These are phyloP conservation scores for Coreoperca whiteheadi DNA, from an alignment of 2,113 vertebrate species.

Conservation along the genomic window DNA sequence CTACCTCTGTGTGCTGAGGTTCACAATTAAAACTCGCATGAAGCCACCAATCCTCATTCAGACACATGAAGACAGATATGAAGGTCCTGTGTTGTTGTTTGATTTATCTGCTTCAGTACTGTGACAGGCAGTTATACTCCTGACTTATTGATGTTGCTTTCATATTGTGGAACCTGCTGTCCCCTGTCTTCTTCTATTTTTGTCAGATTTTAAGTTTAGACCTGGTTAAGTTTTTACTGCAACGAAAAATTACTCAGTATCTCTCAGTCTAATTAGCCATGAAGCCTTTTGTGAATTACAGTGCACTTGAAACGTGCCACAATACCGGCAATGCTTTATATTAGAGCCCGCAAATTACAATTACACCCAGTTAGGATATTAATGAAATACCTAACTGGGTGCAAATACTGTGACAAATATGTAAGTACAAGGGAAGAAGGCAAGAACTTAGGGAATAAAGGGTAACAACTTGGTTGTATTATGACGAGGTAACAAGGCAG, in stretches of 20 bases:
- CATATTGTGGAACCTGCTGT: conserved; percentile 40
- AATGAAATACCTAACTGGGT: not conserved
- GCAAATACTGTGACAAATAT: not conserved
- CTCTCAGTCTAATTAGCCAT: conserved; percentile 4
- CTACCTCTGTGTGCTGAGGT: not conserved
- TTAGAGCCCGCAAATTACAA: not conserved
- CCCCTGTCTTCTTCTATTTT: conserved; percentile 24
- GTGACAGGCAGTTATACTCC: conserved; percentile 13
- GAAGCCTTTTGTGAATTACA: conserved; percentile 8
- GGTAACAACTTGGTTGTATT: not conserved
- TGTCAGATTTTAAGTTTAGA: conserved; percentile 32
- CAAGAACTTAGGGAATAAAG: not conserved
- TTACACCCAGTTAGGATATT: too few species aligned
- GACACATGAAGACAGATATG: not conserved
- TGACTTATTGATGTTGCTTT: conserved; percentile 66
- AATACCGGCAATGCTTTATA: not conserved
- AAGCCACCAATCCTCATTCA: not conserved
- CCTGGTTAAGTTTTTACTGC: not conserved
- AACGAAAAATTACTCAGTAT: not conserved
- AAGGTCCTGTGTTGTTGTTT: not conserved
- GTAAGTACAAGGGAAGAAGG: not conserved
- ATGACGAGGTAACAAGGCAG: not conserved
- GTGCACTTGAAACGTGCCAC: not conserved
- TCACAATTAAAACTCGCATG: conserved; percentile 9
- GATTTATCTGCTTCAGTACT: conserved; percentile 30